Evolutionary conservation across 2,113 vertebrate species (phyloP).

Genomic region (Mus spicilegus): DNA sequence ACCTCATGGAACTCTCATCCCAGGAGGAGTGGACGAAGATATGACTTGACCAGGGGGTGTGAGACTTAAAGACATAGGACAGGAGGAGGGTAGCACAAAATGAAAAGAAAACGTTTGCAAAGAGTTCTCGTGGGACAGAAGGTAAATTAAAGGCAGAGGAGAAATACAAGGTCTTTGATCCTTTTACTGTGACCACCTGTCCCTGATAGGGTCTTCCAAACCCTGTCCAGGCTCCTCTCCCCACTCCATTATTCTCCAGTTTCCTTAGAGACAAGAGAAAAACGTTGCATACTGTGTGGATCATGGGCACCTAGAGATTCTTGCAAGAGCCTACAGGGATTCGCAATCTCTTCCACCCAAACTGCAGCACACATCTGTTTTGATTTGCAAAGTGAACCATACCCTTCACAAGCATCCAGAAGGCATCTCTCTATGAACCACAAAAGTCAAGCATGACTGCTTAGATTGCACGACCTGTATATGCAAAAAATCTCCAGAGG

Average conservation of each 20-base stretch:
- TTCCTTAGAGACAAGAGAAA: neutral
- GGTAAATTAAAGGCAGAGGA: neutral
- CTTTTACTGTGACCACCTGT: neutral
- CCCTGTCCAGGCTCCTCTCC: neutral
- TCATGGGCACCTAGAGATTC: neutral
- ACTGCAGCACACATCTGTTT: neutral
- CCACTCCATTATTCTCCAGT: neutral
- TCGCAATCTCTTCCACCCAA: neutral
- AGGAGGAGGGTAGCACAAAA: too few species aligned
- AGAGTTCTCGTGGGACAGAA: neutral
- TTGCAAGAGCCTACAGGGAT: neutral
- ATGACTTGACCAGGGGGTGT: rapidly evolving
- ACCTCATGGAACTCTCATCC: neutral
- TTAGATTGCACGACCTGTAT: neutral
- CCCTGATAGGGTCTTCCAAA: neutral
- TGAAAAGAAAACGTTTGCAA: neutral
- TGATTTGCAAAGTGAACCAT: neutral
- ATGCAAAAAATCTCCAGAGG: constrained; percentile 31
- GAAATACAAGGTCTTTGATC: neutral
- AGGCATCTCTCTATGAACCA: constrained; percentile 21
- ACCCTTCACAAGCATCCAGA: neutral
- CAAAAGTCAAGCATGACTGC: neutral
- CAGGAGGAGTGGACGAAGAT: neutral
- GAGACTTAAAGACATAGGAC: neutral
- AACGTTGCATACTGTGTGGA: neutral